Percentiles rank a stretch among this genome's conserved stretches.
Evolutionary conservation across 2,888 invertebrate species (phyloP).

Genomic region (Apoda limacodes): DNA sequence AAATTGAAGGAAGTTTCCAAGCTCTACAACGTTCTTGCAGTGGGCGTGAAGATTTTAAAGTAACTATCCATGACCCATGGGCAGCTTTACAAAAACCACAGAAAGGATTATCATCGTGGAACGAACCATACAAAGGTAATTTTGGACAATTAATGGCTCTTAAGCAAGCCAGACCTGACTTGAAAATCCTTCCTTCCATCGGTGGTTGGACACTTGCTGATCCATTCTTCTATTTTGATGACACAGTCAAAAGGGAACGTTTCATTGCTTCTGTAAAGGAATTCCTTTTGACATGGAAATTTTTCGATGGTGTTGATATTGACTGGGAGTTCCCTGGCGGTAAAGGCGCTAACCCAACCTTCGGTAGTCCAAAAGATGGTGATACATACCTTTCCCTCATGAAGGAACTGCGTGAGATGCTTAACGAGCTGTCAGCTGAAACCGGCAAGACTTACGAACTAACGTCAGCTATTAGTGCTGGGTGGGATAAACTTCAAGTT

Average conservation of each 20-base stretch:
- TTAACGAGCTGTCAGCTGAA: conserved; percentile 46
- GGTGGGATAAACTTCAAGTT: conserved; percentile 64
- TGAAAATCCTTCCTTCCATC: conserved; percentile 56
- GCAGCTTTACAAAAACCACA: conserved; percentile 62
- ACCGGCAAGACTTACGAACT: conserved; percentile 58
- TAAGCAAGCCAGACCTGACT: conserved; percentile 54
- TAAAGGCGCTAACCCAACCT: conserved; percentile 56
- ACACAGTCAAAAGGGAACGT: conserved; percentile 45
- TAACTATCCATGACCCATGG: conserved; percentile 62
- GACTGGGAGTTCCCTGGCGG: conserved; percentile 67
- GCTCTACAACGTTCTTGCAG: conserved; percentile 59
- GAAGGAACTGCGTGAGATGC: conserved; percentile 56
- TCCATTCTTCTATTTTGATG: conserved; percentile 60
- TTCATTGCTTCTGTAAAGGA: conserved; percentile 59
- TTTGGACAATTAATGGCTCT: conserved; percentile 62
- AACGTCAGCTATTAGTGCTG: conserved; percentile 62
- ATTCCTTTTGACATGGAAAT: conserved; percentile 60
- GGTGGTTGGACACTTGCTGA: conserved; percentile 63
- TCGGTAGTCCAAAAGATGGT: conserved; percentile 56
- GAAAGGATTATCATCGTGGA: conserved; percentile 57
- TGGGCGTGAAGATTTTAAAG: conserved; percentile 60
- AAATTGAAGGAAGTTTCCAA: conserved; percentile 63
- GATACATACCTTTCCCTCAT: conserved; percentile 48
- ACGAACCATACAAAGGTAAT: conserved; percentile 63
- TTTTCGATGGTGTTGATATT: conserved; percentile 62